Percentiles rank a stretch among this genome's conserved stretches.
Conservation (phyloP, 2,113 vertebrate species). For the Stegostoma tigrinum region DNA sequence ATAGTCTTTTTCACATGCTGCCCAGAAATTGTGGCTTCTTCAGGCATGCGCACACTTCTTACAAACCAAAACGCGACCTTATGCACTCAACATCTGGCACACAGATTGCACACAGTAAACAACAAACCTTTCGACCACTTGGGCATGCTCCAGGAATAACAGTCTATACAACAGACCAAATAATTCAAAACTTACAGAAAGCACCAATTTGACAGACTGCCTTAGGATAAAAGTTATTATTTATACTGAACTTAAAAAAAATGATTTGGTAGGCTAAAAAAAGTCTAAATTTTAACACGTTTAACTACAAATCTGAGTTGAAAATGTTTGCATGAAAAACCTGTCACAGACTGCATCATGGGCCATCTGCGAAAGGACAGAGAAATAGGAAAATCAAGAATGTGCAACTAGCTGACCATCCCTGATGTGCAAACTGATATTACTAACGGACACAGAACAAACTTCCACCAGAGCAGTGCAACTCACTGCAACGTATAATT, state of each 20-base stretch:
- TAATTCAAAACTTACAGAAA: not conserved
- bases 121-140: not conserved
- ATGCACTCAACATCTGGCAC: not conserved
- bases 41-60: not conserved
- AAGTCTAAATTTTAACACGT: not conserved
- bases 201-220: not conserved
- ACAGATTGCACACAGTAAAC: not conserved
- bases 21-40: not conserved
- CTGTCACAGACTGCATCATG: not conserved
- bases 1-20: not conserved
- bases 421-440: not conserved
- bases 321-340: not conserved
- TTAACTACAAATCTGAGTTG: not conserved
- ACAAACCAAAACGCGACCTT: not conserved
- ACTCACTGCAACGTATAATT: too few species aligned
- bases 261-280: not conserved
- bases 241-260: not conserved
- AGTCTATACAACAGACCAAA: not conserved
- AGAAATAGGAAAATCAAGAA: not conserved
- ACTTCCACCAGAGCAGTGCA: not conserved
- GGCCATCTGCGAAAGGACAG: not conserved
- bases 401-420: not conserved
- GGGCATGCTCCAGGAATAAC: constrained; percentile 20
- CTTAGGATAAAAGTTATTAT: not conserved
- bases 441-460: not conserved